Percentiles rank a stretch among this genome's conserved stretches.
phyloP scores from a whole-genome alignment of 2,113 vertebrate species.

The Petromus typicus region DNA sequence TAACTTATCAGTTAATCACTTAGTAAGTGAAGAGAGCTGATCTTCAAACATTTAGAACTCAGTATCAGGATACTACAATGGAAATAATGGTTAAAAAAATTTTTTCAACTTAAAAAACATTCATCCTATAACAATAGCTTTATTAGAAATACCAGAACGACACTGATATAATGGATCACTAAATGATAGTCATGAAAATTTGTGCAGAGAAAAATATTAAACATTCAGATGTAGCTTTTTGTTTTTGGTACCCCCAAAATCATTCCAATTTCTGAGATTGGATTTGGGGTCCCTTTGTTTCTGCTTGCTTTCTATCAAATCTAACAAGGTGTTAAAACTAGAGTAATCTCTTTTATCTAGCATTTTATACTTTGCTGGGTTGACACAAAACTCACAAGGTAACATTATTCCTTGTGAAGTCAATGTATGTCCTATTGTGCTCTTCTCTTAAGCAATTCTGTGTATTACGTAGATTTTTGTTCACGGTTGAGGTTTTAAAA shows the following conservation, averaged over 20 bases:
- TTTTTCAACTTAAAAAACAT: constrained; percentile 57
- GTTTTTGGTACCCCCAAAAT: constrained; percentile 56
- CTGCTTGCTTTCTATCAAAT: constrained; percentile 39
- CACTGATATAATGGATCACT: not conserved
- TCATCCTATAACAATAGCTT: constrained; percentile 15
- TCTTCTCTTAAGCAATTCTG: constrained; percentile 20
- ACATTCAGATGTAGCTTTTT: constrained; percentile 19
- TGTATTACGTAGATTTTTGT: constrained; percentile 4
- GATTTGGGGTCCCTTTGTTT: constrained; percentile 38
- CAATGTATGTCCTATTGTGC: not conserved
- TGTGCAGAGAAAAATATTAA: constrained; percentile 67
- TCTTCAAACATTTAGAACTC: constrained; percentile 77
- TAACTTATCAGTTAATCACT: constrained; percentile 70
- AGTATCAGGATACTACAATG: constrained; percentile 79
- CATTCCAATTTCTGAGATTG: constrained; percentile 19
- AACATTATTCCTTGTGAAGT: constrained; percentile 13
- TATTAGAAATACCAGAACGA: not conserved
- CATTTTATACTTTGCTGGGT: not conserved
- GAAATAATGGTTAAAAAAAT: constrained; percentile 73
- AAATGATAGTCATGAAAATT: constrained; percentile 1
- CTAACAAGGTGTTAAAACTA: not conserved
- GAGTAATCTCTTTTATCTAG: not conserved
- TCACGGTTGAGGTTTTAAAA: not conserved
- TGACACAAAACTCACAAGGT: not conserved
- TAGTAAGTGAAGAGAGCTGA: constrained; percentile 79